Base-by-base conservation (phyloP, 2,113 vertebrate species). In the Peromyscus californicus region DNA sequence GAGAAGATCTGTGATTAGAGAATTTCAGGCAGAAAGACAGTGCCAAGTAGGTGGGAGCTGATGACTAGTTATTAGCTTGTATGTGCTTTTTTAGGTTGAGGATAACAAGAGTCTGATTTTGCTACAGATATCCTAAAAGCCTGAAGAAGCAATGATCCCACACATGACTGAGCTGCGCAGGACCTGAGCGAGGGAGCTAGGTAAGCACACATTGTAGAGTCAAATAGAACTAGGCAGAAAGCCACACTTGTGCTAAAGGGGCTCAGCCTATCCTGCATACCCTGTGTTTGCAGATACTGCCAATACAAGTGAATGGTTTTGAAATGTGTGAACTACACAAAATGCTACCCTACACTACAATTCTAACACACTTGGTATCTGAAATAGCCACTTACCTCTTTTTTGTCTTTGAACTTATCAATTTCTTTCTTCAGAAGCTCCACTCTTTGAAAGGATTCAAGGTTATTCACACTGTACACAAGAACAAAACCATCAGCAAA, bases 341-440 rank as follows among this genome's bases (percentile, higher is more conserved):
- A 85, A 65, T 36, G 29, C 65, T 29, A 29, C 9, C 3, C 65
- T 67, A 67, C 17, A 10, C 70, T n/a, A 65, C 26, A 2, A 65
- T 45, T 57, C 93, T 59, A 74, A 70, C n/a, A n/a, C 45, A 15
- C 33, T 4, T 59, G 33, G 15, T 29, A 57, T 79, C 88, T 83
- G 79, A 45, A 67, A 84, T 4, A n/a, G 33, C 48, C n/a, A 87
- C 76, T 78, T 98, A 99, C 99, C 99, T 99, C 99, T 97, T 99
- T 99, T 87, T 99, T 99, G 97, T 99, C 99, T 98, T 99, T 99
- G 95, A 99, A 99, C 94, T 99, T 98, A 17, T 99, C 99, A 0
- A 99, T 99, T 93, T 99, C 99, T 97, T 99, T 99, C 98, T 99
- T 99, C 83, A 99, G 98, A 12, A 99, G 39, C 22, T 99, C 99